Conservation (phyloP, 2,888 invertebrate genomes). For the Polyploca ridens region DNA sequence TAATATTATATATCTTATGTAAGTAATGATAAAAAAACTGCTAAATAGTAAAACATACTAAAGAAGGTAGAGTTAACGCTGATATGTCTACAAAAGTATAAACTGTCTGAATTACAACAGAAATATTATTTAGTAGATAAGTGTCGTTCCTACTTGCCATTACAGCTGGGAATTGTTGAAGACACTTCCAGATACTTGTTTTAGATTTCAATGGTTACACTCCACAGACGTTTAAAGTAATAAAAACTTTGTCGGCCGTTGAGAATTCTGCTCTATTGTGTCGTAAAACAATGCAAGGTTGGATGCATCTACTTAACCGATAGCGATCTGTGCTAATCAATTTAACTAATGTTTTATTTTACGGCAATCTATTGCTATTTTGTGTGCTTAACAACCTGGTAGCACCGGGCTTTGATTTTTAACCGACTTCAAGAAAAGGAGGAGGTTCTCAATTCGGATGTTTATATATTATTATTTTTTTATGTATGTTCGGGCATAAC, state of each 20-base stretch:
- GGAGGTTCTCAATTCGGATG: too few species aligned
- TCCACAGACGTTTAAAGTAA: background rate
- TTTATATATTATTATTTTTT: too few species aligned
- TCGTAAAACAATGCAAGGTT: slow-evolving; percentile 11
- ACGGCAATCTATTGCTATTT: background rate
- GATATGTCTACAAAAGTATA: too few species aligned
- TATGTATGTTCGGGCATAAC: too few species aligned
- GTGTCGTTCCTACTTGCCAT: too few species aligned
- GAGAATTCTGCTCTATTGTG: background rate
- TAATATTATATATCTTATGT: too few species aligned
- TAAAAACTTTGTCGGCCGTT: background rate
- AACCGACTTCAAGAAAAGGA: too few species aligned
- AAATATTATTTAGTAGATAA: too few species aligned
- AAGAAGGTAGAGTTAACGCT: too few species aligned
- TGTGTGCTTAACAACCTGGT: background rate
- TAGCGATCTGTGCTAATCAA: background rate
- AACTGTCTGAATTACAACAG: too few species aligned
- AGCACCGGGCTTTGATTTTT: background rate
- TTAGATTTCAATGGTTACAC: background rate
- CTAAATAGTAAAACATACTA: too few species aligned
- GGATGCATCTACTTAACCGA: background rate
- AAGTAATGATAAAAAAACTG: too few species aligned
- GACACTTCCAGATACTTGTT: background rate
- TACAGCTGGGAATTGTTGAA: background rate
- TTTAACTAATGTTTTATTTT: background rate